Base-by-base conservation (phyloP, 2,797 vertebrate genomes). In the Helicolenus hilgendorfi region DNA sequence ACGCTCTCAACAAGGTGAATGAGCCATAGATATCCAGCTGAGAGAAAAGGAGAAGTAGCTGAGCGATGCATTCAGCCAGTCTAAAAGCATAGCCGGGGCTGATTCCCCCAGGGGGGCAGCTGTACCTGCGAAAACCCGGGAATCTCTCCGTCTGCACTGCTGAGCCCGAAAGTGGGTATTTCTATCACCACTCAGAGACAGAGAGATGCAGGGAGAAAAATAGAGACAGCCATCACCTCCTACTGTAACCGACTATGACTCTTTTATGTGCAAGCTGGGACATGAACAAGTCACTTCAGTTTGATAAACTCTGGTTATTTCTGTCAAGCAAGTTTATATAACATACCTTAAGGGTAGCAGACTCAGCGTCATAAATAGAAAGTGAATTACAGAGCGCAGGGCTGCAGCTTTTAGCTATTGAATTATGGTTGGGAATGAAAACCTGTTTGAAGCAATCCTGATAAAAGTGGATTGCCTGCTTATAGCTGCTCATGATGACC, bases 1-100 rank as follows among this genome's bases (percentile, higher is more conserved):
- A 27, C 8, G 0, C 79, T 83, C 70, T 83, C 77, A 73, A 70
- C 83, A 75, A 89, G 85, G 90, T 82, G 87, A 94, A 87, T 67
- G 79, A 89, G 77, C 77, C 85, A 60, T 29, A 77, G 88, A 79
- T 65, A 75, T 91, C 93, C 89, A 78, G 70, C 92, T 81, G 87
- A 86, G 89, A 89, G 78, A 87, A 84, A 87, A 77, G 64, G 22
- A 78, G 82, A 77, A 87, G 85, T 33, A 80, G 88, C 88, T 91
- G 87, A 91, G 90, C 3, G 73, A 85, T 81, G 72, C 84, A 75
- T 87, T 92, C 84, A 91, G 77, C 60, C 73, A 15, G 69, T 85
- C 77, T 76, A 76, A 84, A 83, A 62, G 64, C 84, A 70, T 31
- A 65, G 67, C 71, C 1, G 58, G 58, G 72, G 49, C 18, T 68